These are phyloP conservation scores for Coptodon bakossiorum DNA, from an alignment of 2,113 vertebrate species.

Conservation along the genomic window DNA sequence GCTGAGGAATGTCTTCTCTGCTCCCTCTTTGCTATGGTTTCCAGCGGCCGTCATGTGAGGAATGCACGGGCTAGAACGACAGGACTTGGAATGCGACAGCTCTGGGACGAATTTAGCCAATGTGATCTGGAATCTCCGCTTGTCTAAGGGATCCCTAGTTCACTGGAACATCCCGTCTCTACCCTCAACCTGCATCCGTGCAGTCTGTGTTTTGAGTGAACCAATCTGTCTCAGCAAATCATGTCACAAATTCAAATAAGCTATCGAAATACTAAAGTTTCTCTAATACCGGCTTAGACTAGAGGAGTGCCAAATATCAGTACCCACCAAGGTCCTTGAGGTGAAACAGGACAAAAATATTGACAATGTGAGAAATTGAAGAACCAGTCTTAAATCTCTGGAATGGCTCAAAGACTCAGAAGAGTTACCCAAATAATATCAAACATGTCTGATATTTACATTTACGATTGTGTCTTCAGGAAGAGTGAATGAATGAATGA, in stretches of 20 bases:
- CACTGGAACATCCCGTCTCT: not conserved
- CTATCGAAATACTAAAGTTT: not conserved
- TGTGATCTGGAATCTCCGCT: constrained; percentile 20
- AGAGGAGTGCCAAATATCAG: not conserved
- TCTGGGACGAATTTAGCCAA: constrained; percentile 56
- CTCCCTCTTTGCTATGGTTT: constrained; percentile 77
- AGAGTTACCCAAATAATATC: not conserved
- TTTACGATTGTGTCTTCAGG: not conserved
- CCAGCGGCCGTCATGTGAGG: constrained; percentile 80
- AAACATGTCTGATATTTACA: not conserved
- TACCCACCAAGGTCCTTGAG: not conserved
- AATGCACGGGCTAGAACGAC: constrained; percentile 76
- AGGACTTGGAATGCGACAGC: constrained; percentile 76
- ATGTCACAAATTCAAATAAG: not conserved
- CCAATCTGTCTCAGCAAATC: not conserved
- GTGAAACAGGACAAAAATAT: not conserved
- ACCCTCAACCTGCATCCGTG: not conserved
- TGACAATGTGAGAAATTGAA: not conserved
- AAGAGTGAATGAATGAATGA: not conserved
- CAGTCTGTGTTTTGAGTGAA: not conserved
- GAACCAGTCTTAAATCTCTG: not conserved
- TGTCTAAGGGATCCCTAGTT: not conserved
- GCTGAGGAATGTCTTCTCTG: constrained; percentile 81
- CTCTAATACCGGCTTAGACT: not conserved
- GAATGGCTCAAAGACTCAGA: not conserved